Base-by-base conservation (phyloP, 2,888 invertebrate species). In the Corbicula japonica region DNA sequence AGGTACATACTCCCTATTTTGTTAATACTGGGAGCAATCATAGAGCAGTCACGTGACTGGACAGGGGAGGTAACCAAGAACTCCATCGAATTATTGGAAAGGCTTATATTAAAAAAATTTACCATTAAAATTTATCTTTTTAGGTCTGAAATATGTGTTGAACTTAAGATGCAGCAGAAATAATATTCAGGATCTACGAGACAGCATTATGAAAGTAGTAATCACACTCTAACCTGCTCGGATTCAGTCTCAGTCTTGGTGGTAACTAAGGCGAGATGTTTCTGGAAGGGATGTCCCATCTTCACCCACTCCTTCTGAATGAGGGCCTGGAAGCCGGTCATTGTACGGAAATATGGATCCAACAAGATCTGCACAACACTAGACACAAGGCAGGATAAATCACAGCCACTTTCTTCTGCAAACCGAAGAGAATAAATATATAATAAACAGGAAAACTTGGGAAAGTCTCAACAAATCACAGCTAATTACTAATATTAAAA, bases 291-390 rank as follows among this genome's bases (percentile, higher is more conserved):
- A 94, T 99, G 98, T 32, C 98, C 98, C 83, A 98, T 94, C 0
- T 97, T 96, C 3, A 98, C 95, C 98, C 99, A 99, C 92, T 99
- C 98, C 92, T 98, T 97, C 94, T 98, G 98, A 69, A 99, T 94
- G 46, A 99, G 95, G 72, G 96, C 96, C 94, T 98, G 97, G 93
- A 99, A 98, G 66, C 98, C 98, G 48, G 95, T 95, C 80, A 97
- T 95, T 4, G 97, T 97, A 68, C 98, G 95, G 93, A 95, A 97
- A 92, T 96, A 94, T 0, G 97, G 96, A 94, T 99, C 98, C 72
- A 98, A 93, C 58, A 98, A 94, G 65, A 99, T 94, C 94, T 99
- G 98, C 18, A 96, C 96, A 76, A 99, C 94, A 88, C 97, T 96
- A 63, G 98, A 97, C 23, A 94, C 86, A 58, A 98, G 95, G 85